Conservation (phyloP, 2,113 vertebrate genomes). For the Rhabdomys dilectus region DNA sequence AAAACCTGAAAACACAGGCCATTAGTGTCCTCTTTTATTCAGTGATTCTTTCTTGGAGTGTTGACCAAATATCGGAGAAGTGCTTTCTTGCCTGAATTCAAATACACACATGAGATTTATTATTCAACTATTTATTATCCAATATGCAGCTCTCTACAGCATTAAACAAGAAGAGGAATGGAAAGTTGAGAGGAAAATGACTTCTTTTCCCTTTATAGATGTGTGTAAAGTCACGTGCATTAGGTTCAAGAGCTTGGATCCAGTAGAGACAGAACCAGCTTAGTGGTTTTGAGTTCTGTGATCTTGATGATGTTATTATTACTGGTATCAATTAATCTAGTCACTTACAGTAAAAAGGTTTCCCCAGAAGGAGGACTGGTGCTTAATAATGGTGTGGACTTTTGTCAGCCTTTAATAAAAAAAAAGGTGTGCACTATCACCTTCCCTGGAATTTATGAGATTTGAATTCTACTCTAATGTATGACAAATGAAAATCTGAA, state of each 20-base stretch:
- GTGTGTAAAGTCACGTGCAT: neutral
- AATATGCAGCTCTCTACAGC: neutral
- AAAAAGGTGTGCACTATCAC: neutral
- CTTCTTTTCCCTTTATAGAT: neutral
- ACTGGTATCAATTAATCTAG: neutral
- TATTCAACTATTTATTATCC: neutral
- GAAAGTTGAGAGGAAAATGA: neutral
- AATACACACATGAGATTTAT: neutral
- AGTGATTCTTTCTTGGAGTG: neutral
- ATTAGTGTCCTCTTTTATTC: neutral
- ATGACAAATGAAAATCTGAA: neutral
- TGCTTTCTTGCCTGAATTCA: slow-evolving; percentile 18
- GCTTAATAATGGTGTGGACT: slow-evolving; percentile 5
- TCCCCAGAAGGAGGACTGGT: neutral
- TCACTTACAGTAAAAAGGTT: neutral
- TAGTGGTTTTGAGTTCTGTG: slow-evolving; percentile 13
- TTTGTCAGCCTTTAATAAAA: slow-evolving; percentile 55
- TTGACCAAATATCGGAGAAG: slow-evolving; percentile 15
- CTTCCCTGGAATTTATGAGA: neutral
- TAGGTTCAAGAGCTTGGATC: neutral
- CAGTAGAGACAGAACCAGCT: neutral
- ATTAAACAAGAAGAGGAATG: neutral
- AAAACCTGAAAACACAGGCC: neutral
- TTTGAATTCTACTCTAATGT: neutral
- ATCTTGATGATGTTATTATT: neutral